Evolutionary conservation across 2,888 invertebrate species (phyloP), one percentile per base, ranked within the genome.

Genomic region (Diachrysia chrysitis): DNA sequence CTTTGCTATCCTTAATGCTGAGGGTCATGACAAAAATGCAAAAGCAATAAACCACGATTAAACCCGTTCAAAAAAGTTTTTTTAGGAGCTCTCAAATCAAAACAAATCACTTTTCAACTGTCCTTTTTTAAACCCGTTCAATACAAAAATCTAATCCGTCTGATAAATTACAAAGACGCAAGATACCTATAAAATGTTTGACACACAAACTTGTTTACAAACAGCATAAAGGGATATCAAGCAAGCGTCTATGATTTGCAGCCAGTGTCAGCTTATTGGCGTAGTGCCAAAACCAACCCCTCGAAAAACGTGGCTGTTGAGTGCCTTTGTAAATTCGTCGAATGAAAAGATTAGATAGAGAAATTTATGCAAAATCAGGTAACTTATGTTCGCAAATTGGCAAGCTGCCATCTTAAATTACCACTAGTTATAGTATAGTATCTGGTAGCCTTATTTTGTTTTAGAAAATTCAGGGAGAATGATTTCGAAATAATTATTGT

Each of bases 321-420:
- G 75, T 78, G 79, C 76, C 75, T 73, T 73, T 79, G 78, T 73
- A 73, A 80, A 78, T 73, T 74, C 71, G 67, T 58, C 73, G 72
- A 81, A 83, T 83, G 81, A 83, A 81, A 83, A 83, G 81, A 82
- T 82, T 76, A 83, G 81, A 82, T 82, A 74, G 72, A 63, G 63
- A 64, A 63, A 78, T 78, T 76, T 73, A 82, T 81, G 81, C 80
- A 71, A 78, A 82, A 81, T 78, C 82, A 81, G 80, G 82, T 81
- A 42, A 42, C 42, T 42, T 42, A 69, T 74, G 61, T 79, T 82
- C 60, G 58, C 70, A 61, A 79, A 82, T 71, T 79, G 82, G 78
- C 82, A 42, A 17, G 64, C 32, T 76, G 79, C 79, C 79, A 79
- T 63, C 46, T 48, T 59, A 61, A 68, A 76, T 81, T 62, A 76